Conservation (phyloP, 2,113 vertebrate species). For the Corydoras maculifer region DNA sequence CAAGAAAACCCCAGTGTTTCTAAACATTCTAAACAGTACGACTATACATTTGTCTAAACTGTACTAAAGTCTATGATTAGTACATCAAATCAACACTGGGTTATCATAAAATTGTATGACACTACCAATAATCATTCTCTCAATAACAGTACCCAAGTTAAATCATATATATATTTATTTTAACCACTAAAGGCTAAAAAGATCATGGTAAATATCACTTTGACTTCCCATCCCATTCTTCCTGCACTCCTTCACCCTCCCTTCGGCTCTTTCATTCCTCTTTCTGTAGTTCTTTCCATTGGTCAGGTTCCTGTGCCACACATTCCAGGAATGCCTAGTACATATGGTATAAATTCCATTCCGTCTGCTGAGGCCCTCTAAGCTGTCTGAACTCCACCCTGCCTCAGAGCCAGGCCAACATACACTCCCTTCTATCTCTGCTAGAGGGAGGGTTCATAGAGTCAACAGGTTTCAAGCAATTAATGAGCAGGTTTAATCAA, state of each 20-base stretch:
- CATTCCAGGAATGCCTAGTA: conserved; percentile 91
- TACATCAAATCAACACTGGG: not conserved
- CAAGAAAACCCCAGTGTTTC: too few relatives aligned
- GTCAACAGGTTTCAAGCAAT: conserved; percentile 16
- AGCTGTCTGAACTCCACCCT: conserved; percentile 64
- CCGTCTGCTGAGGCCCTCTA: conserved; percentile 73
- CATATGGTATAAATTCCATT: conserved; percentile 97
- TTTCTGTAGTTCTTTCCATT: conserved; percentile 57
- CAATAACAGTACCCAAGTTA: not conserved
- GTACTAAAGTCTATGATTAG: not conserved
- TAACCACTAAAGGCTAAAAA: conserved; percentile 21
- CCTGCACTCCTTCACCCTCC: not conserved
- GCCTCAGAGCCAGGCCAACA: conserved; percentile 24
- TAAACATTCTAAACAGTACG: too few relatives aligned
- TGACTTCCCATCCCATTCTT: too few relatives aligned
- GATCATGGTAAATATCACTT: conserved; percentile 28
- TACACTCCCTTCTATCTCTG: conserved; percentile 15
- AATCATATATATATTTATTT: not conserved
- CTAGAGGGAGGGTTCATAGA: not conserved
- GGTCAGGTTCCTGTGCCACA: conserved; percentile 72
- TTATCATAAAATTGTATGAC: not conserved
- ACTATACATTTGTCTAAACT: not conserved
- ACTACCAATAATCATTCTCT: not conserved
- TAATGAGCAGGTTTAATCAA: too few relatives aligned
- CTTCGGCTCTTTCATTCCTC: conserved; percentile 23